A percentile compares a stretch with the other conserved stretches of the same genome.
These are phyloP conservation scores for Xenus cinereus DNA, from an alignment of 2,113 vertebrate genomes.

Conservation along the genomic window DNA sequence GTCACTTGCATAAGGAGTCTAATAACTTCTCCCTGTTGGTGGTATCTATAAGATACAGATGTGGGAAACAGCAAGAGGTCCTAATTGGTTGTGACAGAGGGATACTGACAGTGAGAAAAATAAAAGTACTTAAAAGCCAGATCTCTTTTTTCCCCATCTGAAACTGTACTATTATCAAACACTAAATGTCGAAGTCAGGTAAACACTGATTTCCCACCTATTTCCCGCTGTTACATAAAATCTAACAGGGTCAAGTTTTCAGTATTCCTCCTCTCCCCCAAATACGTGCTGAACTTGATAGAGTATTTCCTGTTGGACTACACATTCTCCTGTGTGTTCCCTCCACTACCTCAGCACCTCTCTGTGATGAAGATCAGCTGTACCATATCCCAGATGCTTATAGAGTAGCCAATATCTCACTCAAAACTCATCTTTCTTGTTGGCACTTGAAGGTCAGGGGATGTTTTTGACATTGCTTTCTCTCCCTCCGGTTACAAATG, in stretches of 20 bases:
- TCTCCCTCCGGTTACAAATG: background rate
- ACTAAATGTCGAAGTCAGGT: background rate
- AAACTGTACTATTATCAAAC: background rate
- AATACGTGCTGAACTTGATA: background rate
- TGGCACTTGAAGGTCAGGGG: background rate
- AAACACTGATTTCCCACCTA: background rate
- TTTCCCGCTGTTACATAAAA: background rate
- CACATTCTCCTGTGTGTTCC: background rate
- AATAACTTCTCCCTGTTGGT: background rate
- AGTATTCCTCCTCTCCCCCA: background rate
- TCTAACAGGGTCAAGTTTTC: background rate
- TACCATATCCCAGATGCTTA: background rate
- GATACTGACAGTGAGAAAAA: background rate
- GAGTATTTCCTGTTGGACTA: background rate
- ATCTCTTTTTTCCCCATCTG: background rate
- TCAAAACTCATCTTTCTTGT: background rate
- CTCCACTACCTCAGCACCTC: background rate
- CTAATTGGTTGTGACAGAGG: background rate
- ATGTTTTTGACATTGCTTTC: background rate
- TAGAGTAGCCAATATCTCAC: background rate
- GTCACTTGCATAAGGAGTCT: background rate
- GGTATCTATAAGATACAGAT: background rate
- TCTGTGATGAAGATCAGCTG: constrained; percentile 36
- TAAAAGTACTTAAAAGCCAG: background rate
- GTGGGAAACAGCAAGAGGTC: background rate